phyloP scores from a whole-genome alignment of 1,140 invertebrate genomes.

The Calliphora vicina region DNA sequence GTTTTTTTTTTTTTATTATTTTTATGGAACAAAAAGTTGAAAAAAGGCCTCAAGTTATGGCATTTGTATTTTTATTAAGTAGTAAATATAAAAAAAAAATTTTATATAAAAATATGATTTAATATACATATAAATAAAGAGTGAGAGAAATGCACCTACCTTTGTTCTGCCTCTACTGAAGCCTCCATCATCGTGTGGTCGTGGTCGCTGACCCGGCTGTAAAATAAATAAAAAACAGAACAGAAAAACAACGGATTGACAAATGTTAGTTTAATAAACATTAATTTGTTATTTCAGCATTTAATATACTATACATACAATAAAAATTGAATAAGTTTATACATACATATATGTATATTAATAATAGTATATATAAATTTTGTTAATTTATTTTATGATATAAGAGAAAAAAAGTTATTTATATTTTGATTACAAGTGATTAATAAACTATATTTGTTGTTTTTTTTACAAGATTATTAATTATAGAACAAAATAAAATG shows the following conservation, averaged over 20 bases:
- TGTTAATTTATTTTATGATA: background rate
- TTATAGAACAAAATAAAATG: too few species aligned
- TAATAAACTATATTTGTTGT: background rate
- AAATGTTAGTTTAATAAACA: conserved; percentile 18
- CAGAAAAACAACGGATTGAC: background rate
- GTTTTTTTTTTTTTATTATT: too few species aligned
- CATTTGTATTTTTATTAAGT: background rate
- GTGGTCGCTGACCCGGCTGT: conserved; percentile 59
- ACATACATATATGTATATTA: too few species aligned
- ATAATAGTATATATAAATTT: background rate
- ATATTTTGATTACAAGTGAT: background rate
- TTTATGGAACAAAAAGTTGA: too few species aligned
- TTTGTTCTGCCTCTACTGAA: conserved; percentile 60
- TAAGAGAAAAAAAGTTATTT: background rate
- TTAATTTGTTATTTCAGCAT: conserved; percentile 22
- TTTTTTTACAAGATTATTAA: too few species aligned
- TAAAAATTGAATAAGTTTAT: too few species aligned
- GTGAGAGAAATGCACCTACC: conserved; percentile 41
- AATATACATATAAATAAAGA: too few species aligned
- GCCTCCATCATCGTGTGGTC: conserved; percentile 58
- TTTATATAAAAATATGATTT: too few species aligned
- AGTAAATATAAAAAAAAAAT: too few species aligned
- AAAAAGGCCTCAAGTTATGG: background rate
- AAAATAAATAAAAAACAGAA: conserved; percentile 36
- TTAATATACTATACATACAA: background rate